phyloP scores from a whole-genome alignment of 2,888 invertebrate genomes.

The Chelonus formosanus region DNA sequence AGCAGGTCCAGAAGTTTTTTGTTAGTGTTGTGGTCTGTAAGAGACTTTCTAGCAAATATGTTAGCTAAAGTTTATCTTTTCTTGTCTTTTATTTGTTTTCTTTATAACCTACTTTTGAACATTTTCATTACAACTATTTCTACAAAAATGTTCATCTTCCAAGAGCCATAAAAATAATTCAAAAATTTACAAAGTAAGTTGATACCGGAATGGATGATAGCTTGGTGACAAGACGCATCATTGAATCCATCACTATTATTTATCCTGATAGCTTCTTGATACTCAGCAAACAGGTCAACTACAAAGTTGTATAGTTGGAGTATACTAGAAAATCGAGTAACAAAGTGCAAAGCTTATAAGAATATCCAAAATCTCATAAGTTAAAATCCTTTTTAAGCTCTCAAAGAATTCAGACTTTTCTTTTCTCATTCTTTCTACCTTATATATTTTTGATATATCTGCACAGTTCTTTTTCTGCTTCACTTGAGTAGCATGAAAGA shows the following conservation, averaged over 20 bases:
- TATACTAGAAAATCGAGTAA: not conserved
- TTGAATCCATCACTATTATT: not conserved
- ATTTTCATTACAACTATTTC: no score
- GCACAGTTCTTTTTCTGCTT: not conserved
- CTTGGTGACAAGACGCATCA: not conserved
- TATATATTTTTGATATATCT: slow-evolving; percentile 6
- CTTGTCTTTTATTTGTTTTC: not conserved
- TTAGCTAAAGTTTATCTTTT: slow-evolving; percentile 14
- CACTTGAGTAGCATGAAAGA: not conserved
- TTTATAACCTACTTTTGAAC: not conserved
- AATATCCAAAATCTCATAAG: slow-evolving; percentile 2
- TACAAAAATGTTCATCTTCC: no score
- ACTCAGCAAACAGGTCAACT: slow-evolving; percentile 2
- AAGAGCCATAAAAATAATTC: no score
- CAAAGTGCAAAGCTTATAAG: slow-evolving; percentile 1
- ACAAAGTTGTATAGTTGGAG: not conserved
- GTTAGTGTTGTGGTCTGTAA: slow-evolving; percentile 3
- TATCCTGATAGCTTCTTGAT: not conserved
- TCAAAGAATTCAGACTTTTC: not conserved
- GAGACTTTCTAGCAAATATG: slow-evolving; percentile 14
- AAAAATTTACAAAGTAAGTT: no score
- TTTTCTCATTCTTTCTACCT: not conserved
- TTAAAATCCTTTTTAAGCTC: not conserved
- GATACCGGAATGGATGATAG: no score
- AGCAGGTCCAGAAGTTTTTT: not conserved